Conservation (phyloP, 2,888 invertebrate genomes). For the Petrophora chlorosata region DNA sequence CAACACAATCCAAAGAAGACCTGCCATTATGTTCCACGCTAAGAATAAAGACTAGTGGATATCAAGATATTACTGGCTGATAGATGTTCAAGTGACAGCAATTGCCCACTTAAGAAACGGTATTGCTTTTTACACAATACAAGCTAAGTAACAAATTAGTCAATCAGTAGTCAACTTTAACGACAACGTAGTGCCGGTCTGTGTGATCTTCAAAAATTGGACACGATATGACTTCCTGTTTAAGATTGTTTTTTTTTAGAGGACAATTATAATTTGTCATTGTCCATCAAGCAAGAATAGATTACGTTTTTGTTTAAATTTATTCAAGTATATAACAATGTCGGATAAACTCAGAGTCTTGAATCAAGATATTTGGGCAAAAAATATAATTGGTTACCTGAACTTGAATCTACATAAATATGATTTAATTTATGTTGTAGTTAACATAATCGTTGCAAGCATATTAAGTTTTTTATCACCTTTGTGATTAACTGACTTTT, state of each 20-base stretch:
- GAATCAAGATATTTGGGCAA: too few species aligned
- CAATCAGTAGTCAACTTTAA: slow-evolving; percentile 21
- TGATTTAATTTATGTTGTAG: too few species aligned
- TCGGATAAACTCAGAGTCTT: background rate
- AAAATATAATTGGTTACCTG: too few species aligned
- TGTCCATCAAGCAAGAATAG: slow-evolving; percentile 12
- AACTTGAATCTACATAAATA: too few species aligned
- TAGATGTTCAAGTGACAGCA: too few species aligned
- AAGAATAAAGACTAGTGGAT: background rate
- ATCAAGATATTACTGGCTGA: slow-evolving; percentile 8
- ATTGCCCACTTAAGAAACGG: slow-evolving; percentile 26
- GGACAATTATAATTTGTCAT: slow-evolving; percentile 22
- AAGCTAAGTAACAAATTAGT: slow-evolving; percentile 27
- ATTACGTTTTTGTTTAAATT: slow-evolving; percentile 16
- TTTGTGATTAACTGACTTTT: too few species aligned
- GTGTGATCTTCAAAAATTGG: slow-evolving; percentile 30
- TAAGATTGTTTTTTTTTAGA: slow-evolving; percentile 12
- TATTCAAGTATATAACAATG: slow-evolving; percentile 1
- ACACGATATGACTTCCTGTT: slow-evolving; percentile 32
- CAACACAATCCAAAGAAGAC: background rate
- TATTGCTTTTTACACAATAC: slow-evolving; percentile 30
- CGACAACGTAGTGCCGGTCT: slow-evolving; percentile 27
- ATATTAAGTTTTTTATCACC: too few species aligned
- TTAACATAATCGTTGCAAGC: too few species aligned
- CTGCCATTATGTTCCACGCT: background rate